These are phyloP conservation scores for Pilophorus perplexus DNA, from an alignment of 2,888 invertebrate species.

Conservation along the genomic window DNA sequence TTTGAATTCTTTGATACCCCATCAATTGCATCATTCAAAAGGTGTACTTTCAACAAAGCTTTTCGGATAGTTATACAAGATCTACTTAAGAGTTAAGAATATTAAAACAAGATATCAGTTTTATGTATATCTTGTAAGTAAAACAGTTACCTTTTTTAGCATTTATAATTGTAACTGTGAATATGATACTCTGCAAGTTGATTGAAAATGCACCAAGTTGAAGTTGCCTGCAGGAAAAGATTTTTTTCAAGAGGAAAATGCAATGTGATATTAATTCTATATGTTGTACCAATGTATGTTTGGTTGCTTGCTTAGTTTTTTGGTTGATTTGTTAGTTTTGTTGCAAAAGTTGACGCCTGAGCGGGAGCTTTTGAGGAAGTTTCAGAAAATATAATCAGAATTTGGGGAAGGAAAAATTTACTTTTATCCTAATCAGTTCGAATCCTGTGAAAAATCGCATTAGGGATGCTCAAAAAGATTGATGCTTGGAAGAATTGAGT, in stretches of 20 bases:
- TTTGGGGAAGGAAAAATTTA: too few species aligned
- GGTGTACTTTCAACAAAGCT: constrained; percentile 6
- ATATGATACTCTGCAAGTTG: constrained; percentile 39
- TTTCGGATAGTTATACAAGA: constrained; percentile 24
- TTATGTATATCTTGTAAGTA: constrained; percentile 44
- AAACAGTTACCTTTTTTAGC: constrained; percentile 46
- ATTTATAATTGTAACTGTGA: constrained; percentile 44
- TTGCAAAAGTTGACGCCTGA: background rate
- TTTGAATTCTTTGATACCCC: constrained; percentile 16
- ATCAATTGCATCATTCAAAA: constrained; percentile 12
- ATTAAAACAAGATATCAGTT: constrained; percentile 43
- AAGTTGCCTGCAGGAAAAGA: constrained; percentile 44
- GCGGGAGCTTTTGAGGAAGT: too few species aligned
- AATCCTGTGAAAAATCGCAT: too few species aligned
- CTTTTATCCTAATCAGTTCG: too few species aligned
- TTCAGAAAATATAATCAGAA: too few species aligned
- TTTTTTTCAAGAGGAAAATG: background rate
- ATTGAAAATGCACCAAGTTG: constrained; percentile 43
- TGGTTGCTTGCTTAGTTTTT: constrained; percentile 22
- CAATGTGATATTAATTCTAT: background rate
- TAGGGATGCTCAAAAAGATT: too few species aligned
- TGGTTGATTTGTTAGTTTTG: background rate
- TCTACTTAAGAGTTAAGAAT: constrained; percentile 27
- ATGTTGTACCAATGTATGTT: background rate
- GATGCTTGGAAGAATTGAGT: too few species aligned